Percentiles rank a stretch among this genome's conserved stretches.
Evolutionary conservation across 2,888 invertebrate genomes (phyloP).

Genomic region (Nomada hirtipes): DNA sequence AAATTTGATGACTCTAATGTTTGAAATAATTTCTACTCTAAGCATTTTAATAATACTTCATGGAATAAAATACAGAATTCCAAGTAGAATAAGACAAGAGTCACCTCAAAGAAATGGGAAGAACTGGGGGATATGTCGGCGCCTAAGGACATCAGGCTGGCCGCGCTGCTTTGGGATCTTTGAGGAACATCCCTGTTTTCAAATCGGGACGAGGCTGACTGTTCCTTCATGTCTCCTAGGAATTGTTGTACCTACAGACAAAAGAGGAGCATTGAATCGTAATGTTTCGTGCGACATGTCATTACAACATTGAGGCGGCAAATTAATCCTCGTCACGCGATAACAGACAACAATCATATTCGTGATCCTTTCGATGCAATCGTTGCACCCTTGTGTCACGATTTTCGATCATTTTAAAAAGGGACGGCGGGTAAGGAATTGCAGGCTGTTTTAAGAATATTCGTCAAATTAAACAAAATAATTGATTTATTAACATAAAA

Average conservation of each 20-base stretch:
- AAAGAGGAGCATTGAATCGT: conserved; percentile 16
- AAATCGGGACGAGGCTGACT: conserved; percentile 78
- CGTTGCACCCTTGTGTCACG: neutral
- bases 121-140: conserved; percentile 94
- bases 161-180: conserved; percentile 86
- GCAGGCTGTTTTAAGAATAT: too few species aligned
- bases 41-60: neutral
- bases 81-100: neutral
- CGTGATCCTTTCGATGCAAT: neutral
- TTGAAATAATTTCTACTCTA: neutral
- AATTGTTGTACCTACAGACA: conserved; percentile 80
- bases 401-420: neutral
- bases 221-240: conserved; percentile 83
- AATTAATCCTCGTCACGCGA: conserved; percentile 41
- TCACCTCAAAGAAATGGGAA: conserved; percentile 95
- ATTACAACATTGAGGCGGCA: conserved; percentile 6
- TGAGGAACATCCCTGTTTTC: conserved; percentile 79
- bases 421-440: too few species aligned
- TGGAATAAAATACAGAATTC: neutral
- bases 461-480: neutral
- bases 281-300: conserved; percentile 1
- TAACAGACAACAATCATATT: conserved; percentile 17
- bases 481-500: neutral
- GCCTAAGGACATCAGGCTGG: conserved; percentile 89
- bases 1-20: neutral